Evolutionary conservation across 2,797 vertebrate genomes (phyloP).

Genomic region (Antrozous pallidus): DNA sequence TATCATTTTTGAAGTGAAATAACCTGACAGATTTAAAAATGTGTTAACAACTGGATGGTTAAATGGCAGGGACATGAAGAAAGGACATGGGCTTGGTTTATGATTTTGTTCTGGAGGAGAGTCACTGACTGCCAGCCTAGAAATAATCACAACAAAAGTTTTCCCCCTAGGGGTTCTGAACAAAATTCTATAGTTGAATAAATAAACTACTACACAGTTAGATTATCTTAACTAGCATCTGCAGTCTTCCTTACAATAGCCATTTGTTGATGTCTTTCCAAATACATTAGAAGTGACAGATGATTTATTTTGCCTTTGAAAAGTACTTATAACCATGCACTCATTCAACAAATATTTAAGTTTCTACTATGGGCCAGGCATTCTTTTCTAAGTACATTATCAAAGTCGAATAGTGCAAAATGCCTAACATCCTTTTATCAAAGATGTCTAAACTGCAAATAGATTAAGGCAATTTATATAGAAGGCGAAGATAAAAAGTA

Average conservation of each 20-base stretch:
- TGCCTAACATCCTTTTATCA: slow-evolving; percentile 22
- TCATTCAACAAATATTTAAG: slow-evolving; percentile 56
- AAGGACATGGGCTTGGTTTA: slow-evolving; percentile 53
- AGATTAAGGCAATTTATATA: slow-evolving; percentile 33
- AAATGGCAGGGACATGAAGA: slow-evolving; percentile 67
- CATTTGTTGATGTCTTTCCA: slow-evolving; percentile 64
- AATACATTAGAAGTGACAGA: slow-evolving; percentile 60
- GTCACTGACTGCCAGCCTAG: slow-evolving; percentile 55
- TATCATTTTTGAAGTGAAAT: slow-evolving; percentile 75
- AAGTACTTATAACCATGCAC: slow-evolving; percentile 56
- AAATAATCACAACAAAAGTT: slow-evolving; percentile 61
- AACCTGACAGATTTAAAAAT: slow-evolving; percentile 67
- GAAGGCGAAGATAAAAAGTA: neutral
- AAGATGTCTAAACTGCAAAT: slow-evolving; percentile 49
- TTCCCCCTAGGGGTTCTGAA: slow-evolving; percentile 56
- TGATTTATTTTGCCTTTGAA: slow-evolving; percentile 61
- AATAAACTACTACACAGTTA: slow-evolving; percentile 59
- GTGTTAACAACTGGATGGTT: slow-evolving; percentile 70
- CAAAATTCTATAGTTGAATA: slow-evolving; percentile 65
- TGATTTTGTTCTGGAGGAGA: slow-evolving; percentile 34
- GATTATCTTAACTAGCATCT: slow-evolving; percentile 60
- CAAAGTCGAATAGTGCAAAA: slow-evolving; percentile 58
- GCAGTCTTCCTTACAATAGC: slow-evolving; percentile 51
- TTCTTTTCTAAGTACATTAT: slow-evolving; percentile 69
- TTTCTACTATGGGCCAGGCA: slow-evolving; percentile 56